Base-by-base conservation (phyloP, 2,797 vertebrate species). In the Champsocephalus gunnari region DNA sequence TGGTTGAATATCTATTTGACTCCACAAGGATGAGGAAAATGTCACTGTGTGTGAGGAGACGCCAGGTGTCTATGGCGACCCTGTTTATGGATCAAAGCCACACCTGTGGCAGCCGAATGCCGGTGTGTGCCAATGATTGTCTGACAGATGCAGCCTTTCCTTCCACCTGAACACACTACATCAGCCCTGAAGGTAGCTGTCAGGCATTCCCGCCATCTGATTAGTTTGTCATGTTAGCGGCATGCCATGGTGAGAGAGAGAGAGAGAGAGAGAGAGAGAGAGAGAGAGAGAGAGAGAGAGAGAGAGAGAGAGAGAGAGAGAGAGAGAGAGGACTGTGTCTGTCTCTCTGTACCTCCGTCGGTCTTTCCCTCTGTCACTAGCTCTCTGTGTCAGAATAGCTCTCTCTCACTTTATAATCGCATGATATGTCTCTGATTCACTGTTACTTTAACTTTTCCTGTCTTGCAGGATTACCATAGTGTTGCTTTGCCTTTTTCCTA, bases 91-190 rank as follows among this genome's bases (percentile, higher is more conserved):
- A 75, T 84, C 75, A 87, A 62, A 77, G 66, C 60, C 80, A 66
- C 75, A 88, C 47, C 67, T 66, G 66, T 45, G 58, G 75, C 66
- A 73, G 73, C 59, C 71, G 71, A 80, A 79, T 73, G 78, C 73
- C 61, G 54, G 11, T 38, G 41, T 69, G 73, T 14, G 41, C 65
- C 74, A 57, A 77, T 88, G 85, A 92, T 86, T 90, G 87, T 45
- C 73, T 75, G 82, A 84, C 82, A 88, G 79, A 83, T 80, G 86
- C 79, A 79, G 81, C 70, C 71, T 76, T 73, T 90, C 81, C 84
- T 74, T 89, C 87, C 83, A 89, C 88, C 91, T 91, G 88, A 92
- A 89, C 83, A 82, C 85, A 88, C 87, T 87, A 87, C 87, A 91
- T 93, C 89, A 91, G 78, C 84, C 90, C 88, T 78, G 77, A 87